These are phyloP conservation scores for Sciurus vulgaris DNA, from an alignment of 2,797 vertebrate species.

Conservation along the genomic window DNA sequence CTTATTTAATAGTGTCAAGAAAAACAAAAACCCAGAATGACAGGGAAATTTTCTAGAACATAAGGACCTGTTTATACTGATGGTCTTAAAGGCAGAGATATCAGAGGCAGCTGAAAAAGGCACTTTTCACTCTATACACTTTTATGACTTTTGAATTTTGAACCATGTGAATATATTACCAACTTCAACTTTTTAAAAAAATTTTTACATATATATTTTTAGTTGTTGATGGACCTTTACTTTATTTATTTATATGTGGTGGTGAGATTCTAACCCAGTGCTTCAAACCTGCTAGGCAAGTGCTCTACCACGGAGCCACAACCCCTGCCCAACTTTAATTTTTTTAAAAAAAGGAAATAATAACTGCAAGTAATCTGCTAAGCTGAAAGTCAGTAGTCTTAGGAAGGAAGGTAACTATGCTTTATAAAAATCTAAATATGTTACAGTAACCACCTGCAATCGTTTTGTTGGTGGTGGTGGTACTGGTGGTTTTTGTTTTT, in stretches of 20 bases:
- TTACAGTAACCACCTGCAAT: not conserved
- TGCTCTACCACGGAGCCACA: too few relatives aligned
- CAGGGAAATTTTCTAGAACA: conserved; percentile 9
- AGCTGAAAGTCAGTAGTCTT: conserved; percentile 3
- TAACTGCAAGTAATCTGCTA: not conserved
- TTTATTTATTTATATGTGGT: too few relatives aligned
- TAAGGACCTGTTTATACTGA: not conserved
- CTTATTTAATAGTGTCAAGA: not conserved
- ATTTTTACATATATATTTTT: too few relatives aligned
- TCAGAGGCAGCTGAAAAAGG: not conserved
- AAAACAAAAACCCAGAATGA: not conserved
- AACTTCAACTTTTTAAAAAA: not conserved
- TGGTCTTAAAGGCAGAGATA: not conserved
- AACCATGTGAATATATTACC: not conserved
- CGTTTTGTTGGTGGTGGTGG: not conserved
- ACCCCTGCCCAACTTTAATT: too few relatives aligned
- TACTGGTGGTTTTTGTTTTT: not conserved
- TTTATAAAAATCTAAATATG: not conserved
- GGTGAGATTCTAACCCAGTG: too few relatives aligned
- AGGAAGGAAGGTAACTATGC: conserved; percentile 1
- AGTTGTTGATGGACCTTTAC: too few relatives aligned
- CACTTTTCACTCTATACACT: not conserved
- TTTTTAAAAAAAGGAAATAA: not conserved
- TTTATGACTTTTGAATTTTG: not conserved
- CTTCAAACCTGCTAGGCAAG: too few relatives aligned